Conservation (phyloP, 2,888 invertebrate species). For the Anoplius nigerrimus region DNA sequence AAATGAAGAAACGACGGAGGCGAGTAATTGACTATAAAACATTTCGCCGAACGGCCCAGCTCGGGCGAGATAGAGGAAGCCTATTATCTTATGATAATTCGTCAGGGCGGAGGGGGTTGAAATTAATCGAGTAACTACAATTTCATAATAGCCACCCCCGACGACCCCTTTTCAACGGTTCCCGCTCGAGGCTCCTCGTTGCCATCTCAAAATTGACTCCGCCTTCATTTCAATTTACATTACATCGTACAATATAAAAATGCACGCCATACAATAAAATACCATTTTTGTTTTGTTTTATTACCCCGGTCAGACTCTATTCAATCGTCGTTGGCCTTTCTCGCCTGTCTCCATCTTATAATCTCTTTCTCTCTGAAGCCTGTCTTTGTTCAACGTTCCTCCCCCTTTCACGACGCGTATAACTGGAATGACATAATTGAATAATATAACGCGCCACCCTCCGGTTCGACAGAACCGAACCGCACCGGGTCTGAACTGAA, state of each 20-base stretch:
- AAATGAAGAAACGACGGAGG: slow-evolving; percentile 8
- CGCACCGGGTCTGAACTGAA: slow-evolving; percentile 59
- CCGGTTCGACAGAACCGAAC: slow-evolving; percentile 54
- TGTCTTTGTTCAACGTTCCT: slow-evolving; percentile 16
- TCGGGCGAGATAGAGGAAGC: slow-evolving; percentile 42
- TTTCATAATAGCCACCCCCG: slow-evolving; percentile 62
- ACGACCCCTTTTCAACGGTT: slow-evolving; percentile 6
- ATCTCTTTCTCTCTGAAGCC: slow-evolving; percentile 9
- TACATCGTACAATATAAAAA: too few species aligned
- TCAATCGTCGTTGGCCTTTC: not conserved
- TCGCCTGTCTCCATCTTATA: not conserved
- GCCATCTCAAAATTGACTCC: slow-evolving; percentile 19
- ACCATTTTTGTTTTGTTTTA: too few species aligned
- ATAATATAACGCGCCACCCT: slow-evolving; percentile 71
- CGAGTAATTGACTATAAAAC: slow-evolving; percentile 56
- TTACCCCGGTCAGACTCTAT: too few species aligned
- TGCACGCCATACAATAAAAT: too few species aligned
- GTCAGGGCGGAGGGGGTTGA: slow-evolving; percentile 56
- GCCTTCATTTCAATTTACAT: too few species aligned
- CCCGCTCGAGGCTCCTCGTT: slow-evolving; percentile 21
- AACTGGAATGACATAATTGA: slow-evolving; percentile 74
- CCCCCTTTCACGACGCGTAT: slow-evolving; percentile 61
- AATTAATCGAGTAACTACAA: slow-evolving; percentile 74
- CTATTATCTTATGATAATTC: slow-evolving; percentile 73
- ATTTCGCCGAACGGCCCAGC: slow-evolving; percentile 44